These are phyloP conservation scores for Drosophila lacertosa DNA, from an alignment of 1,140 invertebrate genomes.

Conservation along the genomic window DNA sequence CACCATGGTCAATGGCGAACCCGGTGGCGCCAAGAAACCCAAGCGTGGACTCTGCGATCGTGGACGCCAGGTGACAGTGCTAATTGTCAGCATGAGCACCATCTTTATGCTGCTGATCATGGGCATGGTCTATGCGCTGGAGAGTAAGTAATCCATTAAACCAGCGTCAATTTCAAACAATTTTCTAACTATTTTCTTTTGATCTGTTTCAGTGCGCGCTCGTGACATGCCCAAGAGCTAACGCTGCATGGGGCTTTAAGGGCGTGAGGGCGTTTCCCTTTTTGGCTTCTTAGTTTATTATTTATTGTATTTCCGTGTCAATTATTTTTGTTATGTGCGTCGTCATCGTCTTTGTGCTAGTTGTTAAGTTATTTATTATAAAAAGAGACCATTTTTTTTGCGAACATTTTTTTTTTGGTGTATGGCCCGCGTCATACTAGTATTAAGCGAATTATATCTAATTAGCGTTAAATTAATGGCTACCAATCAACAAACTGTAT, in stretches of 20 bases:
- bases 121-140: constrained; percentile 88
- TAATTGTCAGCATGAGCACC: constrained; percentile 91
- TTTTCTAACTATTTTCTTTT: constrained; percentile 7
- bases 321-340: constrained; percentile 61
- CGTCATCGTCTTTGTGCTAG: constrained; percentile 53
- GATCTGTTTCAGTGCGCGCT: constrained; percentile 86
- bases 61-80: constrained; percentile 90
- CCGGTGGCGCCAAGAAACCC: constrained; percentile 85
- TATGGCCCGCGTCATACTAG: constrained; percentile 37
- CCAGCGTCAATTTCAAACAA: background rate
- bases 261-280: constrained; percentile 1
- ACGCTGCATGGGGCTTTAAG: constrained; percentile 23
- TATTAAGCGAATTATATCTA: constrained; percentile 42
- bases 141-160: constrained; percentile 85
- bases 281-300: constrained; percentile 73
- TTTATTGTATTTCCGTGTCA: constrained; percentile 64
- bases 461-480: constrained; percentile 45
- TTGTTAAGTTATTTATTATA: constrained; percentile 76
- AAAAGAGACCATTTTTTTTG: constrained; percentile 46
- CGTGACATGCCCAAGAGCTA: constrained; percentile 84
- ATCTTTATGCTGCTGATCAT: constrained; percentile 91
- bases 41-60: constrained; percentile 87
- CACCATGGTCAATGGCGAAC: constrained; percentile 92
- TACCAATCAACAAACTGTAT: constrained; percentile 40
- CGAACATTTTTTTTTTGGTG: constrained; percentile 36